A percentile compares a stretch with the other conserved stretches of the same genome.
Evolutionary conservation across 2,113 vertebrate genomes (phyloP).

Genomic region (Elaphurus davidianus): DNA sequence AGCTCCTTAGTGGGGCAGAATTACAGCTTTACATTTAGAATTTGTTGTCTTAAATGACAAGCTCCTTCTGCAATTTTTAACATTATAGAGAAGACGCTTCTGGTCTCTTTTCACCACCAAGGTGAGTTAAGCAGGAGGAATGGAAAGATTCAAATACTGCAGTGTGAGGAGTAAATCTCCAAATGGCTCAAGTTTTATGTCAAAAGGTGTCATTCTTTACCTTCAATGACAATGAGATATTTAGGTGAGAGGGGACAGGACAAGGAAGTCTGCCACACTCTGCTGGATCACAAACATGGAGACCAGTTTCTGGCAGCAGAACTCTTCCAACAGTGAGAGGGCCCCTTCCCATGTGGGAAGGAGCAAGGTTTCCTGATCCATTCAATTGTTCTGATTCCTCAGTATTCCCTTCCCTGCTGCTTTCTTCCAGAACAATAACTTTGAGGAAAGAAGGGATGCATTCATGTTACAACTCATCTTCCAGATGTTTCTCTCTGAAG

Average conservation of each 20-base stretch:
- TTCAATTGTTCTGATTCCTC: slow-evolving; percentile 51
- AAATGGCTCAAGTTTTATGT: slow-evolving; percentile 55
- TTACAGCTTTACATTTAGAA: neutral
- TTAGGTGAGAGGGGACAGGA: neutral
- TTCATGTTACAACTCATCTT: slow-evolving; percentile 91
- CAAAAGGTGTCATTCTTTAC: slow-evolving; percentile 42
- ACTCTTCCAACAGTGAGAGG: slow-evolving; percentile 51
- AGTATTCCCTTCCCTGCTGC: neutral
- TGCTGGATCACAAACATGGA: neutral
- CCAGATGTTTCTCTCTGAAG: slow-evolving; percentile 87
- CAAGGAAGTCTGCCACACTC: neutral
- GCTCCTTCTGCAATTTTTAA: slow-evolving; percentile 15
- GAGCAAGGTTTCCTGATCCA: slow-evolving; percentile 64
- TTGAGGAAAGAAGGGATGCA: neutral
- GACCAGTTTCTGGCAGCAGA: neutral
- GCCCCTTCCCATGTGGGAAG: slow-evolving; percentile 50
- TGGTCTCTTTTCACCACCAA: slow-evolving; percentile 17
- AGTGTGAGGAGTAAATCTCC: slow-evolving; percentile 11
- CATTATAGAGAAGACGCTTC: slow-evolving; percentile 32
- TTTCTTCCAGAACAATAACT: slow-evolving; percentile 38
- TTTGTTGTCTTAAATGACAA: neutral
- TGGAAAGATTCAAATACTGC: slow-evolving; percentile 42
- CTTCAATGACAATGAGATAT: slow-evolving; percentile 29
- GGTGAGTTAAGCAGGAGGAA: neutral
- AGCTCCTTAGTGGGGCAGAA: neutral